Conservation (phyloP, 2,113 vertebrate genomes). For the Leptosomus discolor region DNA sequence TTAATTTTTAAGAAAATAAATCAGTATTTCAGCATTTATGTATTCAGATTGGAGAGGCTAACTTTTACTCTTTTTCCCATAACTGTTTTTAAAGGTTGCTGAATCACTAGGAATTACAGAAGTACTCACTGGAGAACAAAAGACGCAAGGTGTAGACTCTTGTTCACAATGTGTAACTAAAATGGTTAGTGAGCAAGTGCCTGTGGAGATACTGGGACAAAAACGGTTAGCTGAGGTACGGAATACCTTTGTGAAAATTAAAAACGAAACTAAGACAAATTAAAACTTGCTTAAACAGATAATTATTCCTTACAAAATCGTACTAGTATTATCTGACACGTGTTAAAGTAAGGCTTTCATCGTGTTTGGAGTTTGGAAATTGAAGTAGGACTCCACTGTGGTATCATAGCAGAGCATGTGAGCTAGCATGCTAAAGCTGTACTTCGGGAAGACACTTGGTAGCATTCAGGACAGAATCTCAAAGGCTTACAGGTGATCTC, state of each 20-base stretch:
- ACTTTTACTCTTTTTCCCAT: neutral
- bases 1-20: neutral
- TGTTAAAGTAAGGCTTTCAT: neutral
- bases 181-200: neutral
- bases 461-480: neutral
- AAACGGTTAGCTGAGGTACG: constrained; percentile 66
- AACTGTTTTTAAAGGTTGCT: constrained; percentile 70
- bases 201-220: neutral
- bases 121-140: constrained; percentile 30
- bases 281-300: neutral
- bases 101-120: constrained; percentile 74
- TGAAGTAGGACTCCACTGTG: neutral
- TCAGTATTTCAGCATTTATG: neutral
- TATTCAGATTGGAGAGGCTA: neutral
- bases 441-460: neutral
- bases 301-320: neutral
- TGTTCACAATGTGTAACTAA: neutral
- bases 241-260: neutral
- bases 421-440: neutral
- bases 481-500: neutral
- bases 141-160: neutral
- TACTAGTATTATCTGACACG: neutral
- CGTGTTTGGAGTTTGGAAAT: neutral
- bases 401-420: neutral
- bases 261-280: neutral